A percentile compares a stretch with the other conserved stretches of the same genome.
These are phyloP conservation scores for Alligator sinensis DNA, from an alignment of 2,113 vertebrate species.

Conservation along the genomic window DNA sequence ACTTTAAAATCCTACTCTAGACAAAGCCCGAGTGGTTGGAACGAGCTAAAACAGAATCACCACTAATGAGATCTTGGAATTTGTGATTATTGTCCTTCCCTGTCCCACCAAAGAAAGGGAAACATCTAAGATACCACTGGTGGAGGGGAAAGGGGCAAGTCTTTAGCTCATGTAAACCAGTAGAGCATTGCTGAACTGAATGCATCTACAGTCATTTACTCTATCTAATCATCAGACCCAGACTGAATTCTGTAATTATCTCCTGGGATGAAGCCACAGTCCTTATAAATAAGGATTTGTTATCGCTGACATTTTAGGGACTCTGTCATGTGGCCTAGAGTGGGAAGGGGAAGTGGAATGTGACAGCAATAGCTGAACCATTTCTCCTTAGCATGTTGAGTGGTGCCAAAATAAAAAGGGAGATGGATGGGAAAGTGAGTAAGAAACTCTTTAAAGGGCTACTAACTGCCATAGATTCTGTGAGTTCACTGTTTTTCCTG, in stretches of 20 bases:
- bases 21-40: neutral
- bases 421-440: neutral
- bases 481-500: no score
- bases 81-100: neutral
- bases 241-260: no score
- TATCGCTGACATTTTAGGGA: no score
- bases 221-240: neutral
- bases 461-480: neutral
- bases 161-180: neutral
- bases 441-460: neutral
- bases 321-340: neutral
- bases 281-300: no score
- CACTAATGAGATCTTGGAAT: neutral
- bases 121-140: neutral
- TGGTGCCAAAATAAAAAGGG: neutral
- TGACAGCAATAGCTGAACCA: neutral
- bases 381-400: no score
- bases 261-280: no score
- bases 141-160: neutral
- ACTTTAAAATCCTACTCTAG: neutral
- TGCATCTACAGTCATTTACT: neutral
- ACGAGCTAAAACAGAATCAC: neutral
- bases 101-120: neutral
- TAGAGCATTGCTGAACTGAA: neutral
- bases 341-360: rapidly evolving